phyloP scores from a whole-genome alignment of 2,888 invertebrate genomes.

The Drosophila picticornis region DNA sequence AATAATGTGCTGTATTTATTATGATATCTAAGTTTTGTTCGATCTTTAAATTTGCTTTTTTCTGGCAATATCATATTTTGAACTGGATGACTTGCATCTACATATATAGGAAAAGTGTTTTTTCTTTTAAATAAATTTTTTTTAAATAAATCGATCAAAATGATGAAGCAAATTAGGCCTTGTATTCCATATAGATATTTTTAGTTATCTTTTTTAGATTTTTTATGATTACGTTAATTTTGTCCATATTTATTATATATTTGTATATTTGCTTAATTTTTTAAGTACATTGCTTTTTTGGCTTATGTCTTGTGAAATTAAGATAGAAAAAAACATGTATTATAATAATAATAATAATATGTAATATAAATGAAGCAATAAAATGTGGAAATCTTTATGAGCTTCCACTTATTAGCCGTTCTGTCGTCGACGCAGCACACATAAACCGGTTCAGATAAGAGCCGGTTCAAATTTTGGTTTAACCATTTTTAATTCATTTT shows the following conservation, averaged over 20 bases:
- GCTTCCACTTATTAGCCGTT: not conserved
- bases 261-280: not conserved
- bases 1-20: too few species aligned
- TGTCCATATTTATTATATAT: not conserved
- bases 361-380: not conserved
- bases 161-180: not conserved
- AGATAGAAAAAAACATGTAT: not conserved
- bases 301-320: not conserved
- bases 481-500: not conserved
- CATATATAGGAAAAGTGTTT: too few species aligned
- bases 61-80: not conserved
- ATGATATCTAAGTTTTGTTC: not conserved
- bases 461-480: constrained; percentile 1
- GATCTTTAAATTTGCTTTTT: not conserved
- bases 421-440: not conserved
- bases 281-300: not conserved
- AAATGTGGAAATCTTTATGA: not conserved
- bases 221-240: constrained; percentile 29
- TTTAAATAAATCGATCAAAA: constrained; percentile 1
- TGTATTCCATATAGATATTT: constrained; percentile 10
- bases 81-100: not conserved
- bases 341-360: not conserved
- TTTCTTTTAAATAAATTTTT: not conserved
- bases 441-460: not conserved
- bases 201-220: not conserved